Percentiles rank a stretch among this genome's conserved stretches.
Conservation (phyloP, 2,888 invertebrate species). For the Microctonus brassicae region DNA sequence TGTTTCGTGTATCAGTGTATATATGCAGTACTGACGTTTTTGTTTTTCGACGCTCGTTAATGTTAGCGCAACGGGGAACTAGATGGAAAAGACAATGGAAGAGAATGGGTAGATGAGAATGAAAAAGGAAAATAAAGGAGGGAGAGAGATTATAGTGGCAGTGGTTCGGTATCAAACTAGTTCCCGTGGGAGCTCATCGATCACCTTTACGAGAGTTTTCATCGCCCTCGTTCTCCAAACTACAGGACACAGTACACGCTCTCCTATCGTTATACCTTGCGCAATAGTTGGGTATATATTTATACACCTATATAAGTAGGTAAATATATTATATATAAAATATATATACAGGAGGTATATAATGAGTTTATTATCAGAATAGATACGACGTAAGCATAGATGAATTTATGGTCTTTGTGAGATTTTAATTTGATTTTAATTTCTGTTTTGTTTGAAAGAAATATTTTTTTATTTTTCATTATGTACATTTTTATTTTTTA, state of each 20-base stretch:
- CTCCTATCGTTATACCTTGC: constrained; percentile 9
- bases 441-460: no score
- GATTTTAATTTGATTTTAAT: constrained; percentile 1
- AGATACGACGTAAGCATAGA: constrained; percentile 37
- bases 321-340: no score
- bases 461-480: neutral
- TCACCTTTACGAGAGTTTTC: constrained; percentile 52
- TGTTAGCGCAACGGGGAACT: constrained; percentile 19
- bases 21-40: constrained; percentile 4
- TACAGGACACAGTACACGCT: constrained; percentile 24
- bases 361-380: constrained; percentile 40
- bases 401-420: constrained; percentile 37
- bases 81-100: neutral
- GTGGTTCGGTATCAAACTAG: constrained; percentile 30
- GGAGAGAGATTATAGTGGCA: constrained; percentile 7
- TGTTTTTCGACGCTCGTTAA: constrained; percentile 30
- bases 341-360: no score
- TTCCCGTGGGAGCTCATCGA: constrained; percentile 50
- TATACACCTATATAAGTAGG: neutral
- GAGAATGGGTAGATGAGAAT: neutral
- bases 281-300: neutral
- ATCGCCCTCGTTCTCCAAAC: constrained; percentile 43
- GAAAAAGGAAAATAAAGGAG: neutral
- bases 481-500: constrained; percentile 8
- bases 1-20: constrained; percentile 6